Evolutionary conservation across 2,113 vertebrate species (phyloP), one percentile per base, ranked within the genome.

Genomic region (Ictalurus furcatus): DNA sequence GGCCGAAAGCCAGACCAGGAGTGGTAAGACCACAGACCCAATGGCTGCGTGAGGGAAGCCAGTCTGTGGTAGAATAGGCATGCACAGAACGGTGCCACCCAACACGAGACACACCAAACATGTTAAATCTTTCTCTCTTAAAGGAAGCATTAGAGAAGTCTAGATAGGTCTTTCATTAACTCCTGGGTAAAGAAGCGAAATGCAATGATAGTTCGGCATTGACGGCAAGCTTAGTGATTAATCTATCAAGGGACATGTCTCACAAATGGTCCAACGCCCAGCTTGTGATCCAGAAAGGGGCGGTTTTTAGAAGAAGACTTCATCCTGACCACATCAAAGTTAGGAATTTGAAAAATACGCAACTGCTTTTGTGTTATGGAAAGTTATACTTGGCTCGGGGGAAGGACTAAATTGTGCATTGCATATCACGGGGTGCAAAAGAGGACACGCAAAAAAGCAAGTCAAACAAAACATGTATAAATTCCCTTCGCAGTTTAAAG

Each of bases 1-100:
- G 94, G 94, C 93, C 90, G 67, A 88, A 91, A 85, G 94, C 94
- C 95, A 96, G 94, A 95, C 92, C 95, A 92, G 93, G 91, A 94
- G 94, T 91, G 95, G 95, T 93, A 91, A 92, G 93, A 93, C 95
- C 95, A 90, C 95, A 93, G 85, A 91, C 93, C 94, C 94, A 92
- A 92, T 93, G 92, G 91, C 93, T 91, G 93, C 94, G 93, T 95
- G 92, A 34, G 94, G 93, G 95, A 95, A 94, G 89, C 93, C 93
- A 92, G 93, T 86, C 71, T 93, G 94, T 85, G 86, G 94, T 93
- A 87, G 89, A 91, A 85, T 89, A 93, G 92, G 93, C 93, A 95
- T 94, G 94, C 94, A 93, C 92, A 93, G 92, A 93, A 91, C 92
- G 91, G 92, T 92, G 92, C 83, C 89, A 80, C 89, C 83, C 88